These are phyloP conservation scores for Cydia splendana DNA, from an alignment of 1,140 invertebrate genomes.

Conservation along the genomic window DNA sequence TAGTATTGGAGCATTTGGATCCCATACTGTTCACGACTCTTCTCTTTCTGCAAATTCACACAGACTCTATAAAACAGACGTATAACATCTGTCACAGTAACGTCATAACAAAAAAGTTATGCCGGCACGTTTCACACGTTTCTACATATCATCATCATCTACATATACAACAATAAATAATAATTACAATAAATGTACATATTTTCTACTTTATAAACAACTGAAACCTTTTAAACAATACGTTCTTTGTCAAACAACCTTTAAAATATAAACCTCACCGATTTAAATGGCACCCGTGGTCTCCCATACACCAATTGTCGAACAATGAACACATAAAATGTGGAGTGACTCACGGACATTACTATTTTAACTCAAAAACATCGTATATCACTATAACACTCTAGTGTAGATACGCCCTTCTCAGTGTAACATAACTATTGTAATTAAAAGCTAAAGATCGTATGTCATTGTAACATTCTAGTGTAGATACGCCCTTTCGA, in stretches of 20 bases:
- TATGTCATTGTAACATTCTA: background rate
- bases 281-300: background rate
- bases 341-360: background rate
- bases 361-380: background rate
- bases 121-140: too few relatives aligned
- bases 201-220: too few relatives aligned
- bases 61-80: too few relatives aligned
- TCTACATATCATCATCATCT: too few relatives aligned
- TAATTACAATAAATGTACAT: too few relatives aligned
- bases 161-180: too few relatives aligned
- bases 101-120: too few relatives aligned
- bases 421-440: background rate
- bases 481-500: background rate
- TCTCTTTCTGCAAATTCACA: too few relatives aligned
- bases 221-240: too few relatives aligned
- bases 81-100: too few relatives aligned
- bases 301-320: background rate
- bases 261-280: background rate
- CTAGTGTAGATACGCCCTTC: background rate
- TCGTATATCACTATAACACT: background rate
- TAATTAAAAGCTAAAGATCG: background rate
- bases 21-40: too few relatives aligned
- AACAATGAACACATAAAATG: conserved; percentile 1
- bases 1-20: too few relatives aligned
- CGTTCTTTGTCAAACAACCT: background rate